Base-by-base conservation (phyloP, 2,888 invertebrate genomes). In the Odontothrips loti region DNA sequence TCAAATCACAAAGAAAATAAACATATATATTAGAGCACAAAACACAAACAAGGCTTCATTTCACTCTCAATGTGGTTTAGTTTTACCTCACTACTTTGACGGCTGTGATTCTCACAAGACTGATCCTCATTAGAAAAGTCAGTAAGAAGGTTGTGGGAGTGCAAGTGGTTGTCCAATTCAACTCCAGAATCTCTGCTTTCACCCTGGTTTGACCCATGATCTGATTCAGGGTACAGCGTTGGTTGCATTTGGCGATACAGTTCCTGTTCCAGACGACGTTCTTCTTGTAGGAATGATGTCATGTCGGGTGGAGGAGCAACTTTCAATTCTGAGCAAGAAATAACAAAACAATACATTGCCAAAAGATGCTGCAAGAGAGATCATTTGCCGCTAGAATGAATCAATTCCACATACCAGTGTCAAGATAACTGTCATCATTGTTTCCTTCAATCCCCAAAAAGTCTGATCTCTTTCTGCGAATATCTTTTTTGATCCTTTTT, bases 401-500 rank as follows among this genome's bases (percentile, higher is more conserved):
- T 43, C 47, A 12, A 20, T 79, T 11, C 0, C 43, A 82, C 79
- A 20, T 83, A 86, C 86, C 86, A 83, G 85, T 85, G 82, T 86
- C 86, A 58, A 86, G 83, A 82, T 86, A 85, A 79, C 84, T 85
- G 81, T 86, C 85, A 82, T 85, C 85, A 81, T 86, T 86, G 84
- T 87, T 87, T 83, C 93, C 94, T 85, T 95, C 95, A 85, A 96
- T 92, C 79, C 96, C 96, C 78, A 96, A 90, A 87, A 96, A 96
- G 86, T 95, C 95, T 58, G 94, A 93, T 79, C 96, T 91, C 85
- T 96, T 94, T 85, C 93, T 93, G 15, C 95, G 90, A 80, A 96
- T 90, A 86, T 96, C 96, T 86, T 95, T 95, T 85, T 95, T 95
- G 85, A 96, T 95, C 84, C 95, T 91, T 83, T 95, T 94, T 1